Percentiles rank a stretch among this genome's conserved stretches.
Evolutionary conservation across 2,888 invertebrate species (phyloP).

Genomic region (Azorinus chamasolen): DNA sequence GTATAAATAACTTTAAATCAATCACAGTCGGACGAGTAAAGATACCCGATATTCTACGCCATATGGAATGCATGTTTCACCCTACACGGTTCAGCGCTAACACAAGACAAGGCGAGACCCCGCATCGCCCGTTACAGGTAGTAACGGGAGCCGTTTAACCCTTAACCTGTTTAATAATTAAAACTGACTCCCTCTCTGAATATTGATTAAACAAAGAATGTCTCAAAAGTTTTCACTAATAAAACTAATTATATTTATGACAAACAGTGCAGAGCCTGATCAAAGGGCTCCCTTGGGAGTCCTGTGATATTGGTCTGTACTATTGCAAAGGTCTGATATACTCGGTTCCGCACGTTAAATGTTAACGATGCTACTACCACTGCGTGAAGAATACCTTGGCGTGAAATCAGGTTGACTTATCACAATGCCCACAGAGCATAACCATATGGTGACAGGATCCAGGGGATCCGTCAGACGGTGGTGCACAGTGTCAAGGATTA

Average conservation of each 20-base stretch:
- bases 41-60: conserved; percentile 22
- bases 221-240: too few relatives aligned
- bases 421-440: conserved; percentile 4
- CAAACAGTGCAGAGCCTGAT: too few relatives aligned
- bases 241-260: too few relatives aligned
- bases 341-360: too few relatives aligned
- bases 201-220: too few relatives aligned
- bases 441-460: conserved; percentile 3
- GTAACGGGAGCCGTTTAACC: neutral
- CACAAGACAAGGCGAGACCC: conserved; percentile 1
- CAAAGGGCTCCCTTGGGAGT: too few relatives aligned
- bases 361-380: neutral
- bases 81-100: neutral
- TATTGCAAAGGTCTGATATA: too few relatives aligned
- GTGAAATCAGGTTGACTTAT: conserved; percentile 2
- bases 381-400: neutral
- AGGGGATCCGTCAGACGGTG: neutral
- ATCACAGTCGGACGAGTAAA: conserved; percentile 15
- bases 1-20: conserved; percentile 17
- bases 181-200: too few relatives aligned
- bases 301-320: too few relatives aligned
- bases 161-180: too few relatives aligned
- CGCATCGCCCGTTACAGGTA: conserved; percentile 3
- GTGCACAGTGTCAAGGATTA: too few relatives aligned
- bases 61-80: conserved; percentile 28